phyloP scores from a whole-genome alignment of 2,888 invertebrate genomes.

The Euspilapteryx auroguttella region DNA sequence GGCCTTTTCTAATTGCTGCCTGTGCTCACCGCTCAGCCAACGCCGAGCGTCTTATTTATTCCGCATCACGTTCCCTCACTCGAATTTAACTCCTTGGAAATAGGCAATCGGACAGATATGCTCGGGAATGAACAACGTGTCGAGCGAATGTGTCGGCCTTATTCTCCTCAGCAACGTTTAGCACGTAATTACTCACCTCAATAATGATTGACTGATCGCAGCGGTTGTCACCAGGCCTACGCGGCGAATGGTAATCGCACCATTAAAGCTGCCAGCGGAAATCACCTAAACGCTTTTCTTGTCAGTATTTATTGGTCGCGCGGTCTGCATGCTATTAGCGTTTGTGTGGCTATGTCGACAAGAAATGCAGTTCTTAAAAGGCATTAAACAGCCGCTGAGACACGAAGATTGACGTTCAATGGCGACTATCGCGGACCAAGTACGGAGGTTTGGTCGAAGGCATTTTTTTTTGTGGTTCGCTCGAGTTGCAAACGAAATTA shows the following conservation, averaged over 20 bases:
- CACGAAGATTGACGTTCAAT: conserved; percentile 28
- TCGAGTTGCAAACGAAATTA: conserved; percentile 46
- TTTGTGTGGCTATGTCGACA: conserved; percentile 11
- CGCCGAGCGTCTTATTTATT: conserved; percentile 21
- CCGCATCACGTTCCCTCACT: conserved; percentile 13
- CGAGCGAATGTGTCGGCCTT: conserved; percentile 16
- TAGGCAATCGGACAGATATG: conserved; percentile 22
- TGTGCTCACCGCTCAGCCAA: conserved; percentile 8
- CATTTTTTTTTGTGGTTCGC: conserved; percentile 28
- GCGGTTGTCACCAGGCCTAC: no score
- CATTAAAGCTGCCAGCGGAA: no score
- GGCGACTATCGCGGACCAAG: conserved; percentile 17
- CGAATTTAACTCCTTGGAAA: conserved; percentile 28
- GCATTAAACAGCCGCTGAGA: conserved; percentile 24
- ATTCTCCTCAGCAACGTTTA: neutral
- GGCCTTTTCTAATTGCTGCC: conserved; percentile 14
- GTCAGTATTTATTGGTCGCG: conserved; percentile 10
- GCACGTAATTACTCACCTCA: neutral
- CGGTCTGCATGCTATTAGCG: conserved; percentile 17
- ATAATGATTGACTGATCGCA: neutral
- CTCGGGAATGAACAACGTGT: conserved; percentile 15
- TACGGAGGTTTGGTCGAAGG: conserved; percentile 3
- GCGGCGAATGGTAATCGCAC: no score
- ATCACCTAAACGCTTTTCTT: no score
- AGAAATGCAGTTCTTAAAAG: conserved; percentile 18